Conservation (phyloP, 1,140 invertebrate genomes). For the Chironomus tepperi region DNA sequence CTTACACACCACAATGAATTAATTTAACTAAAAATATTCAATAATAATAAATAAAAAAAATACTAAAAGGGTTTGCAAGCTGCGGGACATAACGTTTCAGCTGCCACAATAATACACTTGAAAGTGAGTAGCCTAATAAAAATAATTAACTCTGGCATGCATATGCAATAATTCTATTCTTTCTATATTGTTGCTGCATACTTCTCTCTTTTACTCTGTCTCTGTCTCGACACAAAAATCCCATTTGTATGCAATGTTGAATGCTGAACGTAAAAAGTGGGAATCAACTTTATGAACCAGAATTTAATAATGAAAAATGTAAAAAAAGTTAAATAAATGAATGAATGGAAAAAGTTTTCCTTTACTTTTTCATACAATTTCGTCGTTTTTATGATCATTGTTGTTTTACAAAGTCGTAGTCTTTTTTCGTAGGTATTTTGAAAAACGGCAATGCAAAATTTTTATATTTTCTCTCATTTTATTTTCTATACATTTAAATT, state of each 20-base stretch:
- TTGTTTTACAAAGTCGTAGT: too few relatives aligned
- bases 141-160: constrained; percentile 18
- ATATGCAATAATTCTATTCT: neutral
- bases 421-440: too few relatives aligned
- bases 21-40: neutral
- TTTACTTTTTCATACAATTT: neutral
- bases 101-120: constrained; percentile 77
- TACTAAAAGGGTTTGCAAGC: constrained; percentile 73
- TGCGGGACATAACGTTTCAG: constrained; percentile 78
- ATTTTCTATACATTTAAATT: constrained; percentile 21
- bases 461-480: neutral
- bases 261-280: constrained; percentile 1
- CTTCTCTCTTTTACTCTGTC: neutral
- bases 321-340: neutral
- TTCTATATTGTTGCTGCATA: neutral
- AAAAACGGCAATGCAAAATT: neutral
- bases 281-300: neutral
- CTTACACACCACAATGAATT: neutral
- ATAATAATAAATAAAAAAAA: neutral
- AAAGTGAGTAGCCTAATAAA: constrained; percentile 60
- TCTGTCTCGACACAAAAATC: neutral
- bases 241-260: constrained; percentile 2
- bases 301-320: neutral
- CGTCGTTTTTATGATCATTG: too few relatives aligned
- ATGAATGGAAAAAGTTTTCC: constrained; percentile 11